These are phyloP conservation scores for Bicyclus anynana DNA, from an alignment of 1,140 invertebrate species.

Conservation along the genomic window DNA sequence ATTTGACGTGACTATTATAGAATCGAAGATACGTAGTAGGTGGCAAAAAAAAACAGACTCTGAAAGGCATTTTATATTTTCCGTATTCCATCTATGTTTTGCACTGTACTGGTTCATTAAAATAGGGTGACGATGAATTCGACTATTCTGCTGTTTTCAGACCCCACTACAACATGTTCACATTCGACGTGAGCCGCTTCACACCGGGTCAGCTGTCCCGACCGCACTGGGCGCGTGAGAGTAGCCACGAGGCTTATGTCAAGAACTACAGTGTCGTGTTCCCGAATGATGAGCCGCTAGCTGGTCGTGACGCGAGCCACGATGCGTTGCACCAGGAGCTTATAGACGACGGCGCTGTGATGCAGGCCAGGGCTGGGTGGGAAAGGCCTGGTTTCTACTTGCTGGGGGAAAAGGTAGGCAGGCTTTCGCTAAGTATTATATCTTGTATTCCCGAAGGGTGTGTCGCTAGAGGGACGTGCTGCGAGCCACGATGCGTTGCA, in stretches of 20 bases:
- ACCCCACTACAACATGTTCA: slow-evolving; percentile 90
- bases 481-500: slow-evolving; percentile 65
- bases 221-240: slow-evolving; percentile 85
- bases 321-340: slow-evolving; percentile 78
- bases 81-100: no score
- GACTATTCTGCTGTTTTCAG: no score
- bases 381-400: slow-evolving; percentile 87
- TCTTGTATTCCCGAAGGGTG: slow-evolving; percentile 90
- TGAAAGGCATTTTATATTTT: no score
- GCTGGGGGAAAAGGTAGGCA: slow-evolving; percentile 61
- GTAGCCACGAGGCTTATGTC: slow-evolving; percentile 91
- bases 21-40: no score
- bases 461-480: slow-evolving; percentile 88
- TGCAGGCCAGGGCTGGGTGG: slow-evolving; percentile 92
- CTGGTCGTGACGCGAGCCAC: slow-evolving; percentile 80
- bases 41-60: no score
- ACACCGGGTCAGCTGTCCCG: slow-evolving; percentile 83
- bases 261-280: slow-evolving; percentile 92
- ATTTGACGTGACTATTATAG: slow-evolving; percentile 91
- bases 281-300: slow-evolving; percentile 90
- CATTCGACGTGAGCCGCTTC: slow-evolving; percentile 89
- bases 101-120: no score
- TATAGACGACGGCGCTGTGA: slow-evolving; percentile 85
- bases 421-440: slow-evolving; percentile 92
- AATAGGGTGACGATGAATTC: no score